Evolutionary conservation across 2,113 vertebrate species (phyloP), one percentile per base, ranked within the genome.

Genomic region (Sylvia atricapilla): DNA sequence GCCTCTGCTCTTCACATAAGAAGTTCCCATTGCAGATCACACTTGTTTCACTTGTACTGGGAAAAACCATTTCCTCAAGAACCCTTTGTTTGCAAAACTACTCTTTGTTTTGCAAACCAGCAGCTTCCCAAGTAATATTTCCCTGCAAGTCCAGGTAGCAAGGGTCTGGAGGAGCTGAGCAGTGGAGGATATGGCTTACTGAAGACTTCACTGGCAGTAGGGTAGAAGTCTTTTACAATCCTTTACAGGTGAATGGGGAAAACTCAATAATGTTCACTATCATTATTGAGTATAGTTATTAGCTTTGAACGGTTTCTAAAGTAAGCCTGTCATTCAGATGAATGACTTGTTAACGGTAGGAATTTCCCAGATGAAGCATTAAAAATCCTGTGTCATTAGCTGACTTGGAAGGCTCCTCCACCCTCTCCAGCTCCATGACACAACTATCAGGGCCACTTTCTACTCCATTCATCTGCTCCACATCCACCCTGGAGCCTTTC

Each of bases 321-420:
- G 86, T 80, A 95, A 97, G 94, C 94, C 82, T 96, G 95, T 88
- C 94, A 92, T 92, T 95, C 93, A 90, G 94, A 96, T 28, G 18
- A 93, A 97, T 41, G 56, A 77, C 90, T 91, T 27, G 64, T 93
- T 96, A 97, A 96, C 94, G 85, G 82, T 11, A 88, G 79, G 90
- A 93, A 95, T 90, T 90, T 97, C 94, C 96, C 96, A 96, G 44
- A 41, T 92, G 95, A 84, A 93, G 92, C 79, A 95, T 94, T 94
- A 90, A 90, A 95, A 95, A 37, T 66, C 52, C 80, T 68, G 90
- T 78, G 94, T 39, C 74, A 23, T 83, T 47, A 83, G 63, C 78
- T 73, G 47, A 50, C 63, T 93, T 3, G 4, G 63, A 88, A 75
- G 75, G 77, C 41, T 72, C 35, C 49, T 75, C 62, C 0, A 10